Conservation (phyloP, 2,113 vertebrate species). For the Montifringilla adamsi region DNA sequence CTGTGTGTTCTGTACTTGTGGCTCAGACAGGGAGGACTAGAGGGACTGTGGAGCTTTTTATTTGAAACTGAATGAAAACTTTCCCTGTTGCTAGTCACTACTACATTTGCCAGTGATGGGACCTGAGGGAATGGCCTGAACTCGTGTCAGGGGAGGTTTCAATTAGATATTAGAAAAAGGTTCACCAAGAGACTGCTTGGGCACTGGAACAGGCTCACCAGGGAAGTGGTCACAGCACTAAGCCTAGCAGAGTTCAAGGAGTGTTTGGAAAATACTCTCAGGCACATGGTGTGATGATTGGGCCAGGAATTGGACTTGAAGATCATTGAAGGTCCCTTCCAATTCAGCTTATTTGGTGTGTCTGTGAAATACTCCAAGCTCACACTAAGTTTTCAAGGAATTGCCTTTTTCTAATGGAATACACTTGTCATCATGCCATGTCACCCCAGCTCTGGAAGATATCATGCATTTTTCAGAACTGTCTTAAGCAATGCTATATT, state of each 20-base stretch:
- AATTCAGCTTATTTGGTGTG: fast-evolving
- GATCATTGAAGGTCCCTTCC: not conserved
- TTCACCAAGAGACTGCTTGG: not conserved
- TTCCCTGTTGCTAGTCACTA: not conserved
- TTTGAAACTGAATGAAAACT: not conserved
- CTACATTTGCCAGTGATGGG: not conserved
- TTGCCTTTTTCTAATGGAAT: not conserved
- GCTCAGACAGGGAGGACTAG: not conserved
- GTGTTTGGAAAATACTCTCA: not conserved
- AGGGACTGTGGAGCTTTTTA: not conserved
- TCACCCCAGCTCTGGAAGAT: not conserved
- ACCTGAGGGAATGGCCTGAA: not conserved
- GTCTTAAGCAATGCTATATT: not conserved
- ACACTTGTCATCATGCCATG: not conserved
- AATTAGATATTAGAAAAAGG: not conserved
- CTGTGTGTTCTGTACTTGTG: fast-evolving
- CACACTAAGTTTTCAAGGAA: not conserved
- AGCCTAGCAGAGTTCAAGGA: not conserved
- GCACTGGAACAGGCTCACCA: not conserved
- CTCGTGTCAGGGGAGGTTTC: not conserved
- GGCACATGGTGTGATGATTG: not conserved
- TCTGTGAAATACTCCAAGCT: not conserved
- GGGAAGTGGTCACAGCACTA: not conserved
- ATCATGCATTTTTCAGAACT: not conserved
- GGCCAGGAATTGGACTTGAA: not conserved